A percentile compares a stretch with the other conserved stretches of the same genome.
phyloP scores from a whole-genome alignment of 2,797 vertebrate genomes.

The Takifugu rubripes region DNA sequence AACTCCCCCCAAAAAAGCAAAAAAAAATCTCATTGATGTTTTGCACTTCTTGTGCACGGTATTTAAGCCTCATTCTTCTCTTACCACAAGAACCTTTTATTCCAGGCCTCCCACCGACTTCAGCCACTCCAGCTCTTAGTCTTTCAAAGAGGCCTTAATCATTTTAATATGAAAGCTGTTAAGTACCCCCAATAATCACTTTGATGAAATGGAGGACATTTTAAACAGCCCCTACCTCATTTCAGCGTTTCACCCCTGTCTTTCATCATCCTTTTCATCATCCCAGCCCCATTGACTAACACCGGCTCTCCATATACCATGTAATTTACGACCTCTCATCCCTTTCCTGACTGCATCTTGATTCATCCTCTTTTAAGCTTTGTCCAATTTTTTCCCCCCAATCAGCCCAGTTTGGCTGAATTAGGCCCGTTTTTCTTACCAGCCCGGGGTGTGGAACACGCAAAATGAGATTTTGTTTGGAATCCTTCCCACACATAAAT shows the following conservation, averaged over 20 bases:
- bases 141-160: conserved; percentile 77
- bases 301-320: conserved; percentile 43
- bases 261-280: conserved; percentile 77
- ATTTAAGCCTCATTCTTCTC: conserved; percentile 61
- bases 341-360: conserved; percentile 24
- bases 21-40: conserved; percentile 12
- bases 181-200: conserved; percentile 79
- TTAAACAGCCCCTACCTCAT: conserved; percentile 55
- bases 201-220: conserved; percentile 75
- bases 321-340: conserved; percentile 60
- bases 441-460: no score
- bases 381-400: conserved; percentile 22
- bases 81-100: conserved; percentile 56
- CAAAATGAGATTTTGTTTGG: no score
- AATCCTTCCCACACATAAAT: no score
- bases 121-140: conserved; percentile 60
- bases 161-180: conserved; percentile 81
- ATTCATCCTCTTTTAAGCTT: conserved; percentile 45
- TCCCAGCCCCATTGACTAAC: conserved; percentile 54
- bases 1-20: conserved; percentile 6
- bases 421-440: neutral
- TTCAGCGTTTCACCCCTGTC: conserved; percentile 71
- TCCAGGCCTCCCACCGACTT: conserved; percentile 62
- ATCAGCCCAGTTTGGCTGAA: conserved; percentile 26
- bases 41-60: conserved; percentile 34